Evolutionary conservation across 2,797 vertebrate genomes (phyloP).

Genomic region (Poecilia wingei): DNA sequence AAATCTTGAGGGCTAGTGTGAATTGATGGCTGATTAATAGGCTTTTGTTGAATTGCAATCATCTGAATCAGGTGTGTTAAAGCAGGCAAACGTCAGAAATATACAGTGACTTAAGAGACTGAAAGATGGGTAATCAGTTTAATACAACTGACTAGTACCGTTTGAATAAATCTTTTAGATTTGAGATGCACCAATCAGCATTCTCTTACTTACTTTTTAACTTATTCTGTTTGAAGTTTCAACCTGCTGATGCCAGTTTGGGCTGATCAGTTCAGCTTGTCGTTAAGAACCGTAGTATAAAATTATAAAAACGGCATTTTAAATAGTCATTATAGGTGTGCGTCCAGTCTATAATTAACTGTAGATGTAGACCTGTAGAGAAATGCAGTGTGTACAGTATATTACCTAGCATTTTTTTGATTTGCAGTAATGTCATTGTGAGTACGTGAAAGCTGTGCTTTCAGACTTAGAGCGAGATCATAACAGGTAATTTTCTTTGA

Average conservation of each 20-base stretch:
- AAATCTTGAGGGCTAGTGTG: too few relatives aligned
- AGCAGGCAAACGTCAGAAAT: too few relatives aligned
- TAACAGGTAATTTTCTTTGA: neutral
- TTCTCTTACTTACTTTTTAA: neutral
- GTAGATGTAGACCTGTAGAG: neutral
- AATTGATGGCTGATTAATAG: too few relatives aligned
- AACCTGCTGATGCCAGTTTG: neutral
- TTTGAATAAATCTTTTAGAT: neutral
- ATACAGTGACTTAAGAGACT: constrained; percentile 7
- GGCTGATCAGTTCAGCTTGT: neutral
- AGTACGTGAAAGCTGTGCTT: constrained; percentile 8
- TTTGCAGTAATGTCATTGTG: neutral
- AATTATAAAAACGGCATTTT: neutral
- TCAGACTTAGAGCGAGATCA: neutral
- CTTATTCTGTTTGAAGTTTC: neutral
- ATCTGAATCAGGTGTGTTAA: too few relatives aligned
- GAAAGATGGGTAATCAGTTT: neutral
- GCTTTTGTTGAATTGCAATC: too few relatives aligned
- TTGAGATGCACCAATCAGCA: neutral
- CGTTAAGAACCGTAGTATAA: neutral
- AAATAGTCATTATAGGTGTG: neutral
- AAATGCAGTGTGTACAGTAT: neutral
- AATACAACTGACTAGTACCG: too few relatives aligned
- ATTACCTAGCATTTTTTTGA: neutral
- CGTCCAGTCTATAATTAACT: constrained; percentile 9